Evolutionary conservation across 2,888 invertebrate species (phyloP).

Genomic region (Drosophila falleni): DNA sequence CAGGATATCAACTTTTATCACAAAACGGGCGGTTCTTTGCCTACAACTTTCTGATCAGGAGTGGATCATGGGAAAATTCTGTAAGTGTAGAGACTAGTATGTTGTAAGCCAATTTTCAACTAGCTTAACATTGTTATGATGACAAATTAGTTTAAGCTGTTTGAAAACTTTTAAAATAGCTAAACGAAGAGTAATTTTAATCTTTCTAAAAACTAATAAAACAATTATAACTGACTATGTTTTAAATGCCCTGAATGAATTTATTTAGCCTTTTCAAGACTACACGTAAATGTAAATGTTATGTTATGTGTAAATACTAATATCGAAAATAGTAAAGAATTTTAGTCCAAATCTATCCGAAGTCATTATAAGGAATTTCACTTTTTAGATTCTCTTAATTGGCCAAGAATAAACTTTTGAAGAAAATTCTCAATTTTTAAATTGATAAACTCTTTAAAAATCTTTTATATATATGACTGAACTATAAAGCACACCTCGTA

Average conservation of each 20-base stretch:
- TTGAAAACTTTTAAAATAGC: neutral
- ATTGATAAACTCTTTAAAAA: neutral
- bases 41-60: constrained; percentile 24
- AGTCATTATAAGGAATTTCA: neutral
- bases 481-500: constrained; percentile 13
- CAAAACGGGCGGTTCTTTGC: constrained; percentile 8
- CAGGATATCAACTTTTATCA: constrained; percentile 42
- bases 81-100: neutral
- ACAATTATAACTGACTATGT: neutral
- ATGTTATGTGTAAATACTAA: no score
- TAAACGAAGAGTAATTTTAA: neutral
- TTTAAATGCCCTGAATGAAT: neutral
- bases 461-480: neutral
- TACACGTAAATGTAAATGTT: no score
- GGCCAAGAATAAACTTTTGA: no score
- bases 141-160: neutral
- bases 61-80: constrained; percentile 12
- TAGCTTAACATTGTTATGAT: neutral
- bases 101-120: constrained; percentile 9
- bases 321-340: no score
- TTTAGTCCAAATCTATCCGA: neutral
- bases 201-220: neutral
- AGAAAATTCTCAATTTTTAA: no score
- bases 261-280: neutral
- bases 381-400: no score